Evolutionary conservation across 2,113 vertebrate genomes (phyloP).

Genomic region (Porphyrio hochstetteri): DNA sequence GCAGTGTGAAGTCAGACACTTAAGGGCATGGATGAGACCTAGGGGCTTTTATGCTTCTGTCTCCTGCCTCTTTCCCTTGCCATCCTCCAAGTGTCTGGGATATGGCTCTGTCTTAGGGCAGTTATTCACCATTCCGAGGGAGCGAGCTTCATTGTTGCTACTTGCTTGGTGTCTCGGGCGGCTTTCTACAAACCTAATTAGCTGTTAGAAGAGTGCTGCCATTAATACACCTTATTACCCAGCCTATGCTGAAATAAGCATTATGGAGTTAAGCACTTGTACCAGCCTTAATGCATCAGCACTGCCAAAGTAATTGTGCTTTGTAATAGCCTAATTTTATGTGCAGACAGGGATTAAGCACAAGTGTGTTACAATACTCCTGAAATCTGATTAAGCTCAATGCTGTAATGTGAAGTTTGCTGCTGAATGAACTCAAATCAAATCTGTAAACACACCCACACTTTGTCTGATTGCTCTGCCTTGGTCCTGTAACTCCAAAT

Average conservation of each 20-base stretch:
- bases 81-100: neutral
- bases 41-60: neutral
- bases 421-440: neutral
- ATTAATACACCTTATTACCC: neutral
- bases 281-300: neutral
- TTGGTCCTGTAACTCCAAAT: neutral
- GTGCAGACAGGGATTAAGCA: neutral
- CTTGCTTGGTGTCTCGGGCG: neutral
- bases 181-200: slow-evolving; percentile 4
- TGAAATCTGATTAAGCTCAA: neutral
- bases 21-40: neutral
- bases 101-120: neutral
- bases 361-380: neutral
- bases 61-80: neutral
- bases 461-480: neutral
- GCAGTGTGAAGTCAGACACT: neutral
- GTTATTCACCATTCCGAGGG: neutral
- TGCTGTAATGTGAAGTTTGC: neutral
- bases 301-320: neutral
- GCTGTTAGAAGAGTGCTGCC: neutral
- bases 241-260: neutral
- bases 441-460: neutral
- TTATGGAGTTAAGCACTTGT: neutral
- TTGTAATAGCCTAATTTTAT: neutral
- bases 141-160: neutral